Evolutionary conservation across 2,888 invertebrate species (phyloP).

Genomic region (Ecliptopera silaceata): DNA sequence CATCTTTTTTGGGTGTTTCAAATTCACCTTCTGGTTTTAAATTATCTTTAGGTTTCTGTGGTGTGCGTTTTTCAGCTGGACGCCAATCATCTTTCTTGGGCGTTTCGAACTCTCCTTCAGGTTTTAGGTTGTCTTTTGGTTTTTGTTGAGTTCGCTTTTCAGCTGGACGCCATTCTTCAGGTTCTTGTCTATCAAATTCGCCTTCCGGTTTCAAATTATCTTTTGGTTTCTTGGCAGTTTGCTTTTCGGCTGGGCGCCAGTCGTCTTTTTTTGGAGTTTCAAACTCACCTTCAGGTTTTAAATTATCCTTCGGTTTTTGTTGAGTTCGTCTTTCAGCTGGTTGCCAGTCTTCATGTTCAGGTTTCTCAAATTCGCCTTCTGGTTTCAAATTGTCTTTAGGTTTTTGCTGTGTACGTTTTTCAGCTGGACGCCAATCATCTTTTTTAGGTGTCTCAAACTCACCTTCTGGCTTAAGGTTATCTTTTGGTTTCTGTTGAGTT

Average conservation of each 20-base stretch:
- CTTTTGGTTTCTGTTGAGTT: slow-evolving; percentile 73
- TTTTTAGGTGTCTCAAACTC: slow-evolving; percentile 76
- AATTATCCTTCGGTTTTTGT: slow-evolving; percentile 74
- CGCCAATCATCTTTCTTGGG: slow-evolving; percentile 63
- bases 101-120: background rate
- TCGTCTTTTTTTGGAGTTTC: slow-evolving; percentile 41
- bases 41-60: slow-evolving; percentile 37
- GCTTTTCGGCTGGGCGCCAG: slow-evolving; percentile 49
- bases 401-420: slow-evolving; percentile 57
- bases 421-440: slow-evolving; percentile 69
- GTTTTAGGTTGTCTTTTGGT: slow-evolving; percentile 70
- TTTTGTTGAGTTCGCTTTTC: slow-evolving; percentile 61
- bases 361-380: slow-evolving; percentile 55
- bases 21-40: slow-evolving; percentile 56
- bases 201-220: slow-evolving; percentile 82
- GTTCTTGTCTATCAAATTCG: background rate
- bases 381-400: slow-evolving; percentile 69
- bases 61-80: slow-evolving; percentile 74
- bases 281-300: slow-evolving; percentile 81
- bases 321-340: slow-evolving; percentile 46
- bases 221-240: slow-evolving; percentile 40
- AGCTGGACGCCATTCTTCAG: slow-evolving; percentile 55
- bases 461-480: slow-evolving; percentile 83
- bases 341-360: slow-evolving; percentile 52
- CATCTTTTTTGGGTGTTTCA: slow-evolving; percentile 51